Evolutionary conservation across 2,797 vertebrate species (phyloP), one percentile per base, ranked within the genome.

Genomic region (Mycteria americana): DNA sequence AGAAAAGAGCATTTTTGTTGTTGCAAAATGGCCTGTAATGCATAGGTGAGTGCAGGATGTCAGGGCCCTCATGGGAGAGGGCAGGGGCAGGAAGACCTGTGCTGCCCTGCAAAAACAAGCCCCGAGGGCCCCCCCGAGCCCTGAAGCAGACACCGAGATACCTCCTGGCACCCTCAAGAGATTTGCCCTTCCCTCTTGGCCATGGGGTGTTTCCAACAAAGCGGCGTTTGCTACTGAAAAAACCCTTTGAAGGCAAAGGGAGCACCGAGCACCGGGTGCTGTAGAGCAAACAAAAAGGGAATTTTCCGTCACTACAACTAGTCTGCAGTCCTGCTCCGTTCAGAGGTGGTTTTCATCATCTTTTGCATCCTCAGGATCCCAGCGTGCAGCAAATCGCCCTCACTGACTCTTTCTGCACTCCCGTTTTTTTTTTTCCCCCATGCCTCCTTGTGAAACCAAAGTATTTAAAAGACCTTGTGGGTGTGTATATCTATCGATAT

Each of bases 301-400:
- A 3, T 28, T 59, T 84, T 64, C 48, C 39, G 60, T 43, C n/a
- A 6, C 31, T 35, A 22, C 43, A 16, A 43, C 13, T 28, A 37
- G 11, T 25, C 37, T 6, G 8, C 18, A 21, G 67, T 18, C 67
- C 39, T 0, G 1, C 51, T 35, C 63, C 0, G 0, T 41, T 54
- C 63, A 39, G 62, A 51, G 18, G 43, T 25, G 72, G 37, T 11
- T 85, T 79, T 22, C 5, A 5, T 67, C n/a, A 30, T 13, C 45
- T 22, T 53, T 18, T 62, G 10, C 33, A 23, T 48, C 39, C 73
- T 28, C 69, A 24, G 60, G 50, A 74, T 18, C 51, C 57, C 33
- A 69, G 27, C 0, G 1, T 50, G 51, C 45, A 37, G 24, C 31
- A n/a, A n/a, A 65, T 41, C 37, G 31, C 27, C 31, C 18, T 77